phyloP scores from a whole-genome alignment of 2,888 invertebrate genomes.

The Scaptomyza polygonia region DNA sequence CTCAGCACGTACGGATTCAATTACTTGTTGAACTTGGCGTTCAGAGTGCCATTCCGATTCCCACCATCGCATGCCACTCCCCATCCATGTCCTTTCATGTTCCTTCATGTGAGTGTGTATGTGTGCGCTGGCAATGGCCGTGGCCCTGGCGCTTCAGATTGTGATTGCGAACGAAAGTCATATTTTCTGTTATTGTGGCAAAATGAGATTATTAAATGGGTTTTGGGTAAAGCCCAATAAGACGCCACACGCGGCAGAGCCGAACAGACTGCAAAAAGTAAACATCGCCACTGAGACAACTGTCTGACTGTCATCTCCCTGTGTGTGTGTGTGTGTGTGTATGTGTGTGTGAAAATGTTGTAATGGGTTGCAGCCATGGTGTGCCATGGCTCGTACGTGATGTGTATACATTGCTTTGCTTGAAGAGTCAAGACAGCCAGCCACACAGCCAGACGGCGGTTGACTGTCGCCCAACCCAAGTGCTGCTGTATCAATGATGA shows the following conservation, averaged over 20 bases:
- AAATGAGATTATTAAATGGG: conserved; percentile 80
- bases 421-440: conserved; percentile 29
- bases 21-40: conserved; percentile 82
- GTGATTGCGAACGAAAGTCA: conserved; percentile 72
- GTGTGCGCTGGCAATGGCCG: conserved; percentile 4
- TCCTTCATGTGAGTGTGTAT: conserved; percentile 5
- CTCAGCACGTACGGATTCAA: conserved; percentile 82
- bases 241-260: conserved; percentile 52
- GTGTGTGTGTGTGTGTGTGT: no score
- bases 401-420: conserved; percentile 67
- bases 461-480: conserved; percentile 35
- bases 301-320: conserved; percentile 37
- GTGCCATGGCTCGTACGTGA: conserved; percentile 73
- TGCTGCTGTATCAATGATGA: conserved; percentile 62
- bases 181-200: conserved; percentile 81
- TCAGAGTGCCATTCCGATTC: conserved; percentile 37
- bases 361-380: conserved; percentile 61
- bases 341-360: no score
- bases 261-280: conserved; percentile 67
- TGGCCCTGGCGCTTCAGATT: conserved; percentile 52
- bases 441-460: conserved; percentile 21
- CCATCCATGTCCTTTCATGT: no score
- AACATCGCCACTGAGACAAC: conserved; percentile 75
- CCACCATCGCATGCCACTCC: conserved; percentile 21
- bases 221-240: conserved; percentile 79